A percentile compares a stretch with the other conserved stretches of the same genome.
Conservation (phyloP, 2,797 vertebrate species). For the Uromys caudimaculatus region DNA sequence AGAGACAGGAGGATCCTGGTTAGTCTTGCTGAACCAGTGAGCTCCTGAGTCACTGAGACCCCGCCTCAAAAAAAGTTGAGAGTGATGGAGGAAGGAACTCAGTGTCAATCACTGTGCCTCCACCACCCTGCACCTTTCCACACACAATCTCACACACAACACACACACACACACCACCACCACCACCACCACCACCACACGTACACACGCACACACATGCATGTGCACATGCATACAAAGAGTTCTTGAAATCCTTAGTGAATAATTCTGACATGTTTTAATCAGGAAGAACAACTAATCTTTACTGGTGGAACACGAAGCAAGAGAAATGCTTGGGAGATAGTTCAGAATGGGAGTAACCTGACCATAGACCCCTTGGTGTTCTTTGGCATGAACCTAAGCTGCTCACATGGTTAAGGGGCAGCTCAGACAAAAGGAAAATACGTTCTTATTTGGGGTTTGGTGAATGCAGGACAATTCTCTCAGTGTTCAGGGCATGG, state of each 20-base stretch:
- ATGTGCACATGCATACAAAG: neutral
- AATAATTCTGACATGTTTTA: slow-evolving; percentile 13
- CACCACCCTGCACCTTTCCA: rapidly evolving
- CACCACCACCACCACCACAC: no score
- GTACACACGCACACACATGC: neutral
- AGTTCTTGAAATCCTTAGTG: neutral
- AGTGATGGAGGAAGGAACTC: neutral
- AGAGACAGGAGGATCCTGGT: neutral
- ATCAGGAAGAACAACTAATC: slow-evolving; percentile 30
- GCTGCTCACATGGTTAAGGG: neutral
- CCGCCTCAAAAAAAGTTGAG: neutral
- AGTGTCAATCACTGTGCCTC: neutral
- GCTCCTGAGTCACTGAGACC: neutral
- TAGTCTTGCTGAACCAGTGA: neutral
- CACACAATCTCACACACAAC: neutral
- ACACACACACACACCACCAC: neutral
- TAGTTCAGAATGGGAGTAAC: neutral
- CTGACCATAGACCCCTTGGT: neutral
- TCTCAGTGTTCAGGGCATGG: slow-evolving; percentile 19
- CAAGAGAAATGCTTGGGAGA: neutral
- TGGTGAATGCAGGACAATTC: slow-evolving; percentile 20
- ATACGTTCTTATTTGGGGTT: neutral
- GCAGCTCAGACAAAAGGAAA: slow-evolving; percentile 46
- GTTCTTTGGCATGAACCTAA: neutral
- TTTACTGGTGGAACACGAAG: neutral